Percentiles rank a stretch among this genome's conserved stretches.
Evolutionary conservation across 2,888 invertebrate species (phyloP).

Genomic region (Odontomyia ornata): DNA sequence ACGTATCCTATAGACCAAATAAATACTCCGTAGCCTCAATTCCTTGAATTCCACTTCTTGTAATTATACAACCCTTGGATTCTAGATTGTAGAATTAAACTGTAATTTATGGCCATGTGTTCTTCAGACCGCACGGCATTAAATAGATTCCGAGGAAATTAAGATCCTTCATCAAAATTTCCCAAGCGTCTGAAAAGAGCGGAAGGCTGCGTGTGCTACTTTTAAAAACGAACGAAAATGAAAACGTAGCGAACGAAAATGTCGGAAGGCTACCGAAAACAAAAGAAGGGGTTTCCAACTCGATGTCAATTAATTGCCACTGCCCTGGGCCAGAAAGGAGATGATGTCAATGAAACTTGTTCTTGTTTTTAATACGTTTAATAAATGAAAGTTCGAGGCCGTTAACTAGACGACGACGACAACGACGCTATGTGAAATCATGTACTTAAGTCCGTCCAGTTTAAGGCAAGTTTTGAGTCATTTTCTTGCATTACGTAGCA

Average conservation of each 20-base stretch:
- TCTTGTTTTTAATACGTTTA: conserved; percentile 3
- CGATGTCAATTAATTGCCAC: conserved; percentile 31
- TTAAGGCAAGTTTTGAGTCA: not conserved
- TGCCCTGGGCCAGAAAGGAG: not conserved
- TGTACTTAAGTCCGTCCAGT: not conserved
- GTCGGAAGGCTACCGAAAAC: not conserved
- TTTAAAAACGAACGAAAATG: not conserved
- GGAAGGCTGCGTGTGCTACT: not conserved
- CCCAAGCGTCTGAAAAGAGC: conserved; percentile 27
- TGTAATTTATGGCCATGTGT: conserved; percentile 49
- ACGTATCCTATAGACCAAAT: conserved; percentile 33
- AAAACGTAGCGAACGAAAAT: not conserved
- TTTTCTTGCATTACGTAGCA: not conserved
- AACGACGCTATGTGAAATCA: not conserved
- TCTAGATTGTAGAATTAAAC: conserved; percentile 47
- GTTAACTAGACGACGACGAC: conserved; percentile 21
- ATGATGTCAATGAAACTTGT: not conserved
- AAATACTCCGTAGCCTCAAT: conserved; percentile 6
- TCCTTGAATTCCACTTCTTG: conserved; percentile 34
- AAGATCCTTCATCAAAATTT: conserved; percentile 35
- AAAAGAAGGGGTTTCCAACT: conserved; percentile 34
- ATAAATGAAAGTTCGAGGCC: conserved; percentile 5
- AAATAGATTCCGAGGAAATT: conserved; percentile 41
- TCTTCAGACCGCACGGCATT: conserved; percentile 36
- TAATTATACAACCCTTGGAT: conserved; percentile 46